These are phyloP conservation scores for Diadumene lineata DNA, from an alignment of 92 coral and sea anemone species.

Conservation along the genomic window DNA sequence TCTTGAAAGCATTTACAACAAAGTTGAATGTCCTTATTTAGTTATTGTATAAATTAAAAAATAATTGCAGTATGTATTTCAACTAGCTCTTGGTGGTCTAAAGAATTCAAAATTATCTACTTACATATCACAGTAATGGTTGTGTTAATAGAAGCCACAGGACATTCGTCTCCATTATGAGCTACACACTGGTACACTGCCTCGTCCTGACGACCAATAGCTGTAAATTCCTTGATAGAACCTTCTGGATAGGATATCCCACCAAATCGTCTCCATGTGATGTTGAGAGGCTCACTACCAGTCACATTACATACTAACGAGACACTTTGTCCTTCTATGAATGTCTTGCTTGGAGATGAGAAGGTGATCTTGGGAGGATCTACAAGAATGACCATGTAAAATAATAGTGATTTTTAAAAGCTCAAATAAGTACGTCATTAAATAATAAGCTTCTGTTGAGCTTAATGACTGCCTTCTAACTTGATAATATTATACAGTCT, in stretches of 20 bases:
- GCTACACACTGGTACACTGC: constrained; percentile 37
- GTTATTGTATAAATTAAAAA: no score
- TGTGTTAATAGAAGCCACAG: not conserved
- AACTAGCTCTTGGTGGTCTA: not conserved
- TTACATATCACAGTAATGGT: constrained; percentile 15
- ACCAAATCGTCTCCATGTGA: constrained; percentile 33
- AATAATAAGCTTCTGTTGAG: no score
- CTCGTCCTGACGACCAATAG: constrained; percentile 16
- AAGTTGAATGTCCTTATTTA: no score
- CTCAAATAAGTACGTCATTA: no score
- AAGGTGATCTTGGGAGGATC: constrained; percentile 20
- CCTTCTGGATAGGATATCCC: constrained; percentile 14
- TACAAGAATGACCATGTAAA: no score
- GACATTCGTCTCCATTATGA: constrained; percentile 47
- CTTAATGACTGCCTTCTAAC: no score
- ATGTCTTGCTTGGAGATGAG: constrained; percentile 9
- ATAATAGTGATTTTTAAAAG: no score
- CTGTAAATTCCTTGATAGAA: not conserved
- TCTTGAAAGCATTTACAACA: no score
- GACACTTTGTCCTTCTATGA: constrained; percentile 28
- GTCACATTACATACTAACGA: constrained; percentile 37
- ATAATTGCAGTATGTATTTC: no score
- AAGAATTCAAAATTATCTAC: not conserved
- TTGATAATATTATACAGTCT: no score
- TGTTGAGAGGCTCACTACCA: constrained; percentile 38